phyloP scores from a whole-genome alignment of 2,888 invertebrate genomes.

The Nomada fucata region DNA sequence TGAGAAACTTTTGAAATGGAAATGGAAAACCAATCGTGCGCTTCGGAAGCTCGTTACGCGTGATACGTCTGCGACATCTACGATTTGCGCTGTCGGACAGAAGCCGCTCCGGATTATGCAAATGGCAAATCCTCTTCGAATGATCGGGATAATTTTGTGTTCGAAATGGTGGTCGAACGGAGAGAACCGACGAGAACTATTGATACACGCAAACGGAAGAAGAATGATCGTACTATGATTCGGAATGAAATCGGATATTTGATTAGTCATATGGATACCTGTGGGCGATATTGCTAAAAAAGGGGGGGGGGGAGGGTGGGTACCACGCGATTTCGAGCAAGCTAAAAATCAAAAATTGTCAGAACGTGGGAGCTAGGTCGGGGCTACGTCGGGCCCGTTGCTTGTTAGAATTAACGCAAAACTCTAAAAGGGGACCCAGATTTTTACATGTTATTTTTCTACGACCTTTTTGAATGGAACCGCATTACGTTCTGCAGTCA shows the following conservation, averaged over 20 bases:
- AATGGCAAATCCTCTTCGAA: slow-evolving; percentile 46
- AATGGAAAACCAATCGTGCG: neutral
- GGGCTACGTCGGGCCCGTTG: neutral
- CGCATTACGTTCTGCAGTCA: slow-evolving; percentile 45
- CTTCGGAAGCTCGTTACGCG: slow-evolving; percentile 12
- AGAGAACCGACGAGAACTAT: neutral
- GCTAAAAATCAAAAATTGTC: slow-evolving; percentile 55
- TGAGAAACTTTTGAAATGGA: neutral
- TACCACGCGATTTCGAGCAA: slow-evolving; percentile 36
- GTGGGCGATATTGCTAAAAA: neutral
- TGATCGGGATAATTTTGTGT: slow-evolving; percentile 29
- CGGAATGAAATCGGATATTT: slow-evolving; percentile 16
- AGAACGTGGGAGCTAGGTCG: slow-evolving; percentile 26
- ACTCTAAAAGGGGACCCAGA: slow-evolving; percentile 60
- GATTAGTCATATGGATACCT: slow-evolving; percentile 13
- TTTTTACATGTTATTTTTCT: slow-evolving; percentile 68
- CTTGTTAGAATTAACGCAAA: slow-evolving; percentile 40
- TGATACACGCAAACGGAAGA: neutral
- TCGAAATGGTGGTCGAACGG: slow-evolving; percentile 11
- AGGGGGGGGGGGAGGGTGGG: neutral
- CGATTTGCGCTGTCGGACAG: slow-evolving; percentile 32
- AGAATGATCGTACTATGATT: neutral
- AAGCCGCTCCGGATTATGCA: slow-evolving; percentile 28
- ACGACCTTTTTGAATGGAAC: slow-evolving; percentile 51
- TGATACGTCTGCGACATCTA: slow-evolving; percentile 19